These are phyloP conservation scores for Bradynema listronoti DNA, from an alignment of 1,140 invertebrate species.

Conservation along the genomic window DNA sequence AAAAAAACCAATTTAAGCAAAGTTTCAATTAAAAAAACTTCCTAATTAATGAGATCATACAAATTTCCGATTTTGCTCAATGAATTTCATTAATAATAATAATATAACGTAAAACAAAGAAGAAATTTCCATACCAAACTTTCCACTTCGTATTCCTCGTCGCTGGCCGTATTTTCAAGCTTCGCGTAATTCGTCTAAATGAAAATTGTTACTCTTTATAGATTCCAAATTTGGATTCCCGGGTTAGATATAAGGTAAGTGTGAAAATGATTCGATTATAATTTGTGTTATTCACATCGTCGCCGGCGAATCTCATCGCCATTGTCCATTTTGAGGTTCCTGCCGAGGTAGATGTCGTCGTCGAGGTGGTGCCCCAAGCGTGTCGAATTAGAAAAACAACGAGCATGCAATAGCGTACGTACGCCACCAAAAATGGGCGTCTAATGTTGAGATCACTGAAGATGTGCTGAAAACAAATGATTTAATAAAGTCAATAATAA, in stretches of 20 bases:
- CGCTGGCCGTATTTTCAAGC: constrained; percentile 26
- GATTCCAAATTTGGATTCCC: neutral
- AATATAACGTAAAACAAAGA: neutral
- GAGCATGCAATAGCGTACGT: constrained; percentile 41
- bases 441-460: constrained; percentile 43
- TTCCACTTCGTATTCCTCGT: constrained; percentile 31
- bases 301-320: neutral
- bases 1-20: neutral
- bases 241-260: neutral
- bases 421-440: constrained; percentile 40
- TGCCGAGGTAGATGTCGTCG: neutral
- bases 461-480: constrained; percentile 21
- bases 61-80: neutral
- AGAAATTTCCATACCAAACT: constrained; percentile 31
- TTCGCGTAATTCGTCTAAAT: constrained; percentile 25
- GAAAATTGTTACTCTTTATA: neutral
- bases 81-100: too few relatives aligned
- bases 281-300: neutral
- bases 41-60: neutral
- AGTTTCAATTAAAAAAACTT: neutral
- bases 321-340: constrained; percentile 1
- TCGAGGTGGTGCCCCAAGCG: constrained; percentile 11
- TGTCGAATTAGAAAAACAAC: constrained; percentile 37
- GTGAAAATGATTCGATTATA: neutral
- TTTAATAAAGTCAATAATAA: neutral